A percentile compares a stretch with the other conserved stretches of the same genome.
phyloP scores from a whole-genome alignment of 2,888 invertebrate species.

The Eledone cirrhosa region DNA sequence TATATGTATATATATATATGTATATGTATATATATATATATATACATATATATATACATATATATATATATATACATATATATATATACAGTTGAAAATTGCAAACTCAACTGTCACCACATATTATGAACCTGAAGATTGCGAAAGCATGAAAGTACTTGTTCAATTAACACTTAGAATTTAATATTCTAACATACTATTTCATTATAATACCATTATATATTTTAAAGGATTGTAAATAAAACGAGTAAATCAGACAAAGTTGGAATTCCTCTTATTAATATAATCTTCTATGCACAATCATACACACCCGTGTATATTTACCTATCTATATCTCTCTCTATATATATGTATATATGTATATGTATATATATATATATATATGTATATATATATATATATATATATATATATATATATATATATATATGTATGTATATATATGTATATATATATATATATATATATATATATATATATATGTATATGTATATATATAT shows the following conservation, averaged over 20 bases:
- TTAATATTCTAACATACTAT: too few species aligned
- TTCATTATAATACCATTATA: too few species aligned
- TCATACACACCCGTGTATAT: neutral
- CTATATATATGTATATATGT: constrained; percentile 14
- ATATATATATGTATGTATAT: neutral
- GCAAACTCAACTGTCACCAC: too few species aligned
- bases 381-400: neutral
- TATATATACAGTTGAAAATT: neutral
- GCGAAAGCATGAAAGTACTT: too few species aligned
- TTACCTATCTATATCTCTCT: neutral
- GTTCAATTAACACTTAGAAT: too few species aligned
- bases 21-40: constrained; percentile 8
- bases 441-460: neutral
- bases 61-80: neutral
- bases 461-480: neutral
- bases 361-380: neutral
- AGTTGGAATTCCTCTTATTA: too few species aligned
- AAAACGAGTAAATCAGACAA: too few species aligned
- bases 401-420: neutral
- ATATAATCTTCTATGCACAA: too few species aligned
- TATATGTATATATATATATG: neutral
- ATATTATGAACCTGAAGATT: too few species aligned
- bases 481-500: neutral
- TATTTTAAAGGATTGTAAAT: too few species aligned
- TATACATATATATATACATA: constrained; percentile 12